Percentiles rank a stretch among this genome's conserved stretches.
These are phyloP conservation scores for Saccopteryx leptura DNA, from an alignment of 2,113 vertebrate species.

Conservation along the genomic window DNA sequence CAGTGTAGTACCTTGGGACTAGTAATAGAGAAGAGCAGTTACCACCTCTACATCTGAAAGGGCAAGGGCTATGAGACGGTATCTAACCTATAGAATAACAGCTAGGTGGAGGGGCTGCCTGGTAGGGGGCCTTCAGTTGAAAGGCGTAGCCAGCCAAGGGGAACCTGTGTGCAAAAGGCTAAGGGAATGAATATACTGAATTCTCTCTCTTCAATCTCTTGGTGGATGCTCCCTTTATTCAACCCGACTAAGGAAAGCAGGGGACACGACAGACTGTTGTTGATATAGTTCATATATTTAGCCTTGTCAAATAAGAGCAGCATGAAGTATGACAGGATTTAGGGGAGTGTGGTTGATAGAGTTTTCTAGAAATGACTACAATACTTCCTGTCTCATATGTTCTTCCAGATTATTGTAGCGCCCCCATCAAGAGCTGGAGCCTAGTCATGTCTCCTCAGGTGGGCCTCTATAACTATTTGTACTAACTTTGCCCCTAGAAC, in stretches of 20 bases:
- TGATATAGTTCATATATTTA: not conserved
- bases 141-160: not conserved
- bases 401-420: not conserved
- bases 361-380: not conserved
- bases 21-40: not conserved
- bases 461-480: not conserved
- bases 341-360: not conserved
- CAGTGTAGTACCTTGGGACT: not conserved
- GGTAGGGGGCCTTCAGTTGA: not conserved
- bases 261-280: not conserved
- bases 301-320: not conserved
- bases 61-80: not conserved
- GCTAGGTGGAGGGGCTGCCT: not conserved
- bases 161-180: not conserved
- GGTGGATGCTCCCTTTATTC: not conserved
- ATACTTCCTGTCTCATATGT: not conserved
- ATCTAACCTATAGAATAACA: not conserved
- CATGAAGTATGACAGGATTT: not conserved
- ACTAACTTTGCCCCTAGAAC: not conserved
- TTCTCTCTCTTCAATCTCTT: not conserved
- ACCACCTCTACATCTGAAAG: not conserved
- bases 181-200: not conserved
- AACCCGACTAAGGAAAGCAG: not conserved
- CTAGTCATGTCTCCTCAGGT: not conserved
- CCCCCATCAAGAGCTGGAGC: not conserved